These are phyloP conservation scores for Drosophila anceps DNA, from an alignment of 2,888 invertebrate species.

Conservation along the genomic window DNA sequence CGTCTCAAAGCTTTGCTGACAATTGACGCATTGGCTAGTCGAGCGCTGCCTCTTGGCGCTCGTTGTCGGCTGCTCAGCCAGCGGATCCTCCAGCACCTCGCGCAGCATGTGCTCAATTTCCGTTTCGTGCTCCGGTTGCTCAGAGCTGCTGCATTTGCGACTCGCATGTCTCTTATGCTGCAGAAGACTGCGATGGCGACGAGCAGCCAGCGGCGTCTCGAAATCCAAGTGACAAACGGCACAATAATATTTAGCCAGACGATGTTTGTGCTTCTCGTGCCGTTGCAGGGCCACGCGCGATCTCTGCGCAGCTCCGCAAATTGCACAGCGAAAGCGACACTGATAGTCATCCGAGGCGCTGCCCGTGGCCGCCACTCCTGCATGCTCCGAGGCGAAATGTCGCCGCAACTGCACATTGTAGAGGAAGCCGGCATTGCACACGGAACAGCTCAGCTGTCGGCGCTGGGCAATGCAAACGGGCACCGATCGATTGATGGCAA, in stretches of 20 bases:
- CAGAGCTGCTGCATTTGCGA: neutral
- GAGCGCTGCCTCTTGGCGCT: constrained; percentile 16
- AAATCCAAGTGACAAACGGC: constrained; percentile 89
- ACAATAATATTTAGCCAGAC: constrained; percentile 88
- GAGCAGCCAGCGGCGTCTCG: constrained; percentile 87
- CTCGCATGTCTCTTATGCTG: constrained; percentile 88
- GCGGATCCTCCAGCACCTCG: constrained; percentile 63
- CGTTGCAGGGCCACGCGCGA: constrained; percentile 89
- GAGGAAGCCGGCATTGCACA: constrained; percentile 89
- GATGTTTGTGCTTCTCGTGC: constrained; percentile 88
- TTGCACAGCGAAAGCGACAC: constrained; percentile 87
- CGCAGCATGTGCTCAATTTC: constrained; percentile 77
- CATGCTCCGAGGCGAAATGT: constrained; percentile 86
- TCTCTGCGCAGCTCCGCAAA: constrained; percentile 87
- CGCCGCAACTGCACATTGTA: constrained; percentile 90
- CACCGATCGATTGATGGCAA: constrained; percentile 92
- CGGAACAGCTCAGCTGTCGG: constrained; percentile 88
- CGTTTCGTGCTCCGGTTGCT: constrained; percentile 45
- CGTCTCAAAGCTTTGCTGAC: constrained; percentile 45
- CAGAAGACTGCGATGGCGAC: constrained; percentile 88
- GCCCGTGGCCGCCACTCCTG: constrained; percentile 86
- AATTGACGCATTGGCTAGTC: constrained; percentile 36
- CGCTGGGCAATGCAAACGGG: constrained; percentile 91
- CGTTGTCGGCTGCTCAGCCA: neutral
- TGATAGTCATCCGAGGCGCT: constrained; percentile 89